A percentile compares a stretch with the other conserved stretches of the same genome.
Evolutionary conservation across 2,888 invertebrate species (phyloP).

Genomic region (Cerastis leucographa): DNA sequence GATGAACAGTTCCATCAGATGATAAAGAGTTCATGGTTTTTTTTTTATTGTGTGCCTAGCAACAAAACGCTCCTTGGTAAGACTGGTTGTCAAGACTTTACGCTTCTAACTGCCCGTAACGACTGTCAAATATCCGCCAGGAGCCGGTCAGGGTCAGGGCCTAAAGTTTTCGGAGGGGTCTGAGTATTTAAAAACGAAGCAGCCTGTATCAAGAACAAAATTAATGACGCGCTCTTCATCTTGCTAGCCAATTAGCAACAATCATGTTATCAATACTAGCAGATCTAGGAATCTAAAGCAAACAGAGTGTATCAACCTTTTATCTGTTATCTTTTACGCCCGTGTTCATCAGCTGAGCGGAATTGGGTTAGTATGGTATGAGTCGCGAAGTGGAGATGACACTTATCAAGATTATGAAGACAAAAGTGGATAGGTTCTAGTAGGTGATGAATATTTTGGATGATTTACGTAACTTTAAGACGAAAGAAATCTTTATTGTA

Average conservation of each 20-base stretch:
- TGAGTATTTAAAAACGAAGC: neutral
- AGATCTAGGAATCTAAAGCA: conserved; percentile 60
- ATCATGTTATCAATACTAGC: conserved; percentile 49
- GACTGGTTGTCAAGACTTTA: neutral
- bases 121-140: neutral
- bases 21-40: too few species aligned
- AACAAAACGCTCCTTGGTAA: neutral
- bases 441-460: neutral
- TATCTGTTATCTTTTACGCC: conserved; percentile 57
- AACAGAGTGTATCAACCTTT: conserved; percentile 64
- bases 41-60: neutral
- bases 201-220: conserved; percentile 21
- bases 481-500: neutral
- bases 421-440: neutral
- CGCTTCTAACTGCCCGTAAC: neutral
- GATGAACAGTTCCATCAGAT: too few species aligned
- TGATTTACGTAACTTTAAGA: neutral
- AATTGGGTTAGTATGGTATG: conserved; percentile 56
- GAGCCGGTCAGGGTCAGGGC: too few species aligned
- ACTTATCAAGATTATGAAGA: conserved; percentile 42
- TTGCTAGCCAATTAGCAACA: conserved; percentile 52
- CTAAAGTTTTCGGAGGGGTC: neutral
- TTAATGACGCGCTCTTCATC: conserved; percentile 47
- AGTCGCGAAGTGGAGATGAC: conserved; percentile 28
- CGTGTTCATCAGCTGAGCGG: conserved; percentile 51